These are phyloP conservation scores for Buathra laborator DNA, from an alignment of 2,888 invertebrate genomes.

Conservation along the genomic window DNA sequence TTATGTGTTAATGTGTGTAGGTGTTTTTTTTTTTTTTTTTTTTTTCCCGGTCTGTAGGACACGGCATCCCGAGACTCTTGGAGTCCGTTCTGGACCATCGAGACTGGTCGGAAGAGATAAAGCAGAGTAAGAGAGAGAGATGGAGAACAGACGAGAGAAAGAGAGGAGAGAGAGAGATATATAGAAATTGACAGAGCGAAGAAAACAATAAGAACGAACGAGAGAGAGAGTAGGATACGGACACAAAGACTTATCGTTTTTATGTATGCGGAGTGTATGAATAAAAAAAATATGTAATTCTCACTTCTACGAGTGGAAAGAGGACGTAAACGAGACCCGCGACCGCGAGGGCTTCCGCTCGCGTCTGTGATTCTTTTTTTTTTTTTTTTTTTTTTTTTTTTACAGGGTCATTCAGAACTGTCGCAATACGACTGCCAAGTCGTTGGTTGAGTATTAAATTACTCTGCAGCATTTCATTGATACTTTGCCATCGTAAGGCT, in stretches of 20 bases:
- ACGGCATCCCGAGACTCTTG: conserved; percentile 47
- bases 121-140: conserved; percentile 57
- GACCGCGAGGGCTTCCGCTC: conserved; percentile 6
- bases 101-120: conserved; percentile 54
- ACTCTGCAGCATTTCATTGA: background rate
- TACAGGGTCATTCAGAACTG: conserved; percentile 32
- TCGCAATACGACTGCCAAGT: conserved; percentile 18
- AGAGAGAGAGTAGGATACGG: conserved; percentile 37
- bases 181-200: conserved; percentile 9
- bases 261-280: background rate
- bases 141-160: conserved; percentile 50
- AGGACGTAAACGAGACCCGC: background rate
- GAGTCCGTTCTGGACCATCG: conserved; percentile 53
- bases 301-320: conserved; percentile 13
- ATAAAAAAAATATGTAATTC: conserved; percentile 8
- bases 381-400: background rate
- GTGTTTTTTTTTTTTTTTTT: background rate
- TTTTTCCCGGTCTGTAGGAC: conserved; percentile 35
- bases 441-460: conserved; percentile 16
- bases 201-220: conserved; percentile 50
- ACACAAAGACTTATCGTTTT: conserved; percentile 20
- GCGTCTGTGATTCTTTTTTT: background rate
- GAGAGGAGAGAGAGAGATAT: conserved; percentile 45
- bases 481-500: background rate
- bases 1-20: conserved; percentile 30